Conservation (phyloP, 2,113 vertebrate genomes). For the Sylvietta virens region DNA sequence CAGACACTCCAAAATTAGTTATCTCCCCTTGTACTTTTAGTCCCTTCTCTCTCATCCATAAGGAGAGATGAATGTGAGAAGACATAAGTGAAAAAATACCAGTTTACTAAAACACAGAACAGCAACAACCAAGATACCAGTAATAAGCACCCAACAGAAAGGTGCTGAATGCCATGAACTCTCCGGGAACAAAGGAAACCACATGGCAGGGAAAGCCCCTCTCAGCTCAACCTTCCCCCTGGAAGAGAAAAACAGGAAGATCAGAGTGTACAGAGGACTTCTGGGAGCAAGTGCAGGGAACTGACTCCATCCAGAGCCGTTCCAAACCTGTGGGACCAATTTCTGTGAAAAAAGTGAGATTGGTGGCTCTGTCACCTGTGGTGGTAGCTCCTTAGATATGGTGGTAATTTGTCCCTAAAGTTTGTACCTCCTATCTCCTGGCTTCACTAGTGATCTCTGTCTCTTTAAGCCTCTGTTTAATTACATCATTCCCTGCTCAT, state of each 20-base stretch:
- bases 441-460: background rate
- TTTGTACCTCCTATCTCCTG: background rate
- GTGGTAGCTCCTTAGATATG: background rate
- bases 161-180: background rate
- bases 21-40: background rate
- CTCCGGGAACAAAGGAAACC: background rate
- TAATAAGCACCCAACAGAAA: background rate
- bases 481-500: background rate
- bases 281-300: background rate
- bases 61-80: background rate
- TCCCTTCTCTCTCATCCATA: background rate
- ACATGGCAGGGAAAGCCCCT: background rate
- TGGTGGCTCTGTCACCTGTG: background rate
- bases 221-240: background rate
- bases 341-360: background rate
- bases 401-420: background rate
- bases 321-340: background rate
- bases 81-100: background rate
- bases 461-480: conserved; percentile 22
- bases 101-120: background rate
- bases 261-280: background rate
- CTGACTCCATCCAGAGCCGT: background rate
- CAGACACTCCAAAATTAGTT: background rate
- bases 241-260: background rate
- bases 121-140: background rate